Evolutionary conservation across 2,888 invertebrate genomes (phyloP).

Genomic region (Drosophila sordidapex): DNA sequence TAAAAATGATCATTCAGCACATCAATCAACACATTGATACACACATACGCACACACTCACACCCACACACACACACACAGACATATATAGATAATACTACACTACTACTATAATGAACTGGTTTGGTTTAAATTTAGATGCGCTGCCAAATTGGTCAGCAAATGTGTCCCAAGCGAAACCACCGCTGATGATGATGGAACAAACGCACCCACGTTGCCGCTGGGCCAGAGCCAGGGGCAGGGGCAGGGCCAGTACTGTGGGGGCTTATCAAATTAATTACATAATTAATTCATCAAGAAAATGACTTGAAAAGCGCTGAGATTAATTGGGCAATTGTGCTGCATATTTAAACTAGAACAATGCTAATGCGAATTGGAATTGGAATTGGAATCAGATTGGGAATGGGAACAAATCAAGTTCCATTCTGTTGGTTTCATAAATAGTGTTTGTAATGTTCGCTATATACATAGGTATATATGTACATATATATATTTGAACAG

Average conservation of each 20-base stretch:
- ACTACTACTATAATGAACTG: constrained; percentile 25
- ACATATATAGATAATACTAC: background rate
- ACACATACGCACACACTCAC: constrained; percentile 7
- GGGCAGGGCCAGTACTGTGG: background rate
- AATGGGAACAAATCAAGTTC: background rate
- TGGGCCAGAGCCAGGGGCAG: background rate
- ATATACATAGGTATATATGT: too few species aligned
- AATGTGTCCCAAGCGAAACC: constrained; percentile 39
- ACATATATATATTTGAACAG: too few species aligned
- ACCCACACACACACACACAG: constrained; percentile 14
- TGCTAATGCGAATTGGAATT: background rate
- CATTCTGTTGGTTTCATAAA: background rate
- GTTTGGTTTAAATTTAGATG: constrained; percentile 47
- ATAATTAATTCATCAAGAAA: constrained; percentile 63
- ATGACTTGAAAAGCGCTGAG: constrained; percentile 6
- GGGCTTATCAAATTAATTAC: constrained; percentile 55
- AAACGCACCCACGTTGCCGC: constrained; percentile 8
- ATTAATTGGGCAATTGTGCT: constrained; percentile 9
- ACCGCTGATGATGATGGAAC: constrained; percentile 24
- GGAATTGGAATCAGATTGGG: background rate
- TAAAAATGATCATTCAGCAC: constrained; percentile 77
- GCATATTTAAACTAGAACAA: background rate
- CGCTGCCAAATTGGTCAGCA: constrained; percentile 42
- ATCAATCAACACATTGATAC: constrained; percentile 73
- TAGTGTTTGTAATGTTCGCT: background rate